Evolutionary conservation across 2,888 invertebrate species (phyloP).

Genomic region (Beris chalybata): DNA sequence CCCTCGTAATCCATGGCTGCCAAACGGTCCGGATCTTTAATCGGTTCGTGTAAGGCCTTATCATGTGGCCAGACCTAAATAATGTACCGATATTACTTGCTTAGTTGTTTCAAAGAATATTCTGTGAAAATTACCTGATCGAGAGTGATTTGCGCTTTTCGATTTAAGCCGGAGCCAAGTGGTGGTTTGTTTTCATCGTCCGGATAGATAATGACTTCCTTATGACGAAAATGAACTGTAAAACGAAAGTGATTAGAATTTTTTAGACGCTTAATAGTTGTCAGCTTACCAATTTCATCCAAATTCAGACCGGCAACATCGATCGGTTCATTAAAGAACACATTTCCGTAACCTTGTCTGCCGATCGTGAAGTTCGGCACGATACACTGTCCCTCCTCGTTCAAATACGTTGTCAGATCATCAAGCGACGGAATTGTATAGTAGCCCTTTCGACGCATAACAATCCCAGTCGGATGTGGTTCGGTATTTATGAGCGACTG

Average conservation of each 20-base stretch:
- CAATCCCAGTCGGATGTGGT: slow-evolving; percentile 75
- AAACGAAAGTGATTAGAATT: background rate
- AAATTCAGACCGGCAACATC: slow-evolving; percentile 84
- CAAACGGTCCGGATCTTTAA: slow-evolving; percentile 78
- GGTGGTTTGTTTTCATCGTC: slow-evolving; percentile 86
- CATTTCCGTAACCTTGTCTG: slow-evolving; percentile 86
- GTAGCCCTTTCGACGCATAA: slow-evolving; percentile 74
- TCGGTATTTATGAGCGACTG: slow-evolving; percentile 45
- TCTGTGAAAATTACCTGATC: slow-evolving; percentile 67
- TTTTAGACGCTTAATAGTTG: no score
- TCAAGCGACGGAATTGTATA: slow-evolving; percentile 87
- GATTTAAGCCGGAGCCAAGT: slow-evolving; percentile 84
- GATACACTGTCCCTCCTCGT: slow-evolving; percentile 72
- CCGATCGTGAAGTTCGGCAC: slow-evolving; percentile 89
- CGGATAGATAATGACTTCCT: slow-evolving; percentile 94
- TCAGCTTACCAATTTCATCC: slow-evolving; percentile 72
- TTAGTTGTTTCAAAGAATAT: background rate
- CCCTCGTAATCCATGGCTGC: slow-evolving; percentile 81
- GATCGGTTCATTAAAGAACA: slow-evolving; percentile 80
- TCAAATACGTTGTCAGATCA: slow-evolving; percentile 72
- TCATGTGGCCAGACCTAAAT: slow-evolving; percentile 77
- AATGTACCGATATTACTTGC: background rate
- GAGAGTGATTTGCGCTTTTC: slow-evolving; percentile 86
- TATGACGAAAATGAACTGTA: slow-evolving; percentile 87
- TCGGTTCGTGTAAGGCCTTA: slow-evolving; percentile 75